Evolutionary conservation across 2,888 invertebrate genomes (phyloP).

Genomic region (Sarcophaga subvicina): DNA sequence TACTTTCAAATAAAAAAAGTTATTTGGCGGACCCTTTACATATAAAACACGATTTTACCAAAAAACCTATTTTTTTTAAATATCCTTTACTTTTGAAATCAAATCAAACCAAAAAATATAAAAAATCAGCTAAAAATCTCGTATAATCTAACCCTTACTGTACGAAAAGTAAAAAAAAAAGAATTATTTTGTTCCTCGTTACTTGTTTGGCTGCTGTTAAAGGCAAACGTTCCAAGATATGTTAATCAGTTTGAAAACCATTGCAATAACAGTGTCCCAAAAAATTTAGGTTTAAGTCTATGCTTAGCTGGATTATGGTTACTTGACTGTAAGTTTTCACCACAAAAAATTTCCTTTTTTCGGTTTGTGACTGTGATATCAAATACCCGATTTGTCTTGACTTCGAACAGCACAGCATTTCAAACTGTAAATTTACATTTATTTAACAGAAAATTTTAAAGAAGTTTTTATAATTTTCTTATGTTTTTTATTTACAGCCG

Average conservation of each 20-base stretch:
- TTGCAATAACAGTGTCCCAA: not conserved
- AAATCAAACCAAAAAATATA: too few relatives aligned
- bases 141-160: too few relatives aligned
- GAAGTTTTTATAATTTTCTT: not conserved
- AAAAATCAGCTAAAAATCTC: too few relatives aligned
- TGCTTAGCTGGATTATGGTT: not conserved
- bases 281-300: not conserved
- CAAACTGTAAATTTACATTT: conserved; percentile 23
- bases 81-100: too few relatives aligned
- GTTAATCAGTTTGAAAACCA: conserved; percentile 3
- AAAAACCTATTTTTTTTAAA: too few relatives aligned
- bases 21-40: too few relatives aligned
- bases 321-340: not conserved
- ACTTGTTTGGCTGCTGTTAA: not conserved
- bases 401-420: not conserved
- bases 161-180: too few relatives aligned
- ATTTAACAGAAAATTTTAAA: conserved; percentile 7
- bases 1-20: too few relatives aligned
- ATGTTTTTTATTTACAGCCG: conserved; percentile 83
- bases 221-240: not conserved
- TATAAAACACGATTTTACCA: too few relatives aligned
- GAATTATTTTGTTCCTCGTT: too few relatives aligned
- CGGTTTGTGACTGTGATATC: conserved; percentile 43
- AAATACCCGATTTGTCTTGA: not conserved
- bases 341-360: not conserved